phyloP scores from a whole-genome alignment of 2,113 vertebrate genomes.

The Shinisaurus crocodilurus region DNA sequence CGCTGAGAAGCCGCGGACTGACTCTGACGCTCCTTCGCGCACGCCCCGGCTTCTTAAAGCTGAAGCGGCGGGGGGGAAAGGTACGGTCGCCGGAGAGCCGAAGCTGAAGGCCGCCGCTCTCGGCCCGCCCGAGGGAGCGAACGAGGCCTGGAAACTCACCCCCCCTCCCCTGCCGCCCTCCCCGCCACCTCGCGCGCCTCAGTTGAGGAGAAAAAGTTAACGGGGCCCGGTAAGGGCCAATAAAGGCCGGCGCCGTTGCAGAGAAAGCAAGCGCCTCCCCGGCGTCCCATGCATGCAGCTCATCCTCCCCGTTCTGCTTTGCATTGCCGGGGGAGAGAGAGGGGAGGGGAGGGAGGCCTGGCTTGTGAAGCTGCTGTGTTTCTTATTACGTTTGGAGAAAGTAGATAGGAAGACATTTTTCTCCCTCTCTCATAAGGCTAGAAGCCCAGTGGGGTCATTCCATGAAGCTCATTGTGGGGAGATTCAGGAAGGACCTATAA shows the following conservation, averaged over 20 bases:
- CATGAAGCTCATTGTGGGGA: too few species aligned
- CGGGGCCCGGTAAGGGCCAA: constrained; percentile 1
- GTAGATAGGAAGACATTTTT: too few species aligned
- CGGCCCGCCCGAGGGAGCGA: neutral
- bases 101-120: neutral
- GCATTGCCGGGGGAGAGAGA: neutral
- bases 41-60: neutral
- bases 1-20: neutral
- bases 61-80: neutral
- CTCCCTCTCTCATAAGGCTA: too few species aligned
- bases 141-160: neutral
- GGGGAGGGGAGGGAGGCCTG: neutral
- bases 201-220: neutral
- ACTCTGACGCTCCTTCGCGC: neutral
- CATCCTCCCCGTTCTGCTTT: neutral
- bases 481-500: too few species aligned
- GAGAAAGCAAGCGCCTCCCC: neutral
- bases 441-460: too few species aligned
- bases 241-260: neutral
- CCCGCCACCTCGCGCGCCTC: neutral
- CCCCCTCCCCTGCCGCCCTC: too few species aligned
- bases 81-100: neutral
- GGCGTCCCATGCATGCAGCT: neutral
- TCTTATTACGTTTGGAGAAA: too few species aligned
- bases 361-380: neutral